Evolutionary conservation across 2,797 vertebrate species (phyloP).

Genomic region (Manis pentadactyla): DNA sequence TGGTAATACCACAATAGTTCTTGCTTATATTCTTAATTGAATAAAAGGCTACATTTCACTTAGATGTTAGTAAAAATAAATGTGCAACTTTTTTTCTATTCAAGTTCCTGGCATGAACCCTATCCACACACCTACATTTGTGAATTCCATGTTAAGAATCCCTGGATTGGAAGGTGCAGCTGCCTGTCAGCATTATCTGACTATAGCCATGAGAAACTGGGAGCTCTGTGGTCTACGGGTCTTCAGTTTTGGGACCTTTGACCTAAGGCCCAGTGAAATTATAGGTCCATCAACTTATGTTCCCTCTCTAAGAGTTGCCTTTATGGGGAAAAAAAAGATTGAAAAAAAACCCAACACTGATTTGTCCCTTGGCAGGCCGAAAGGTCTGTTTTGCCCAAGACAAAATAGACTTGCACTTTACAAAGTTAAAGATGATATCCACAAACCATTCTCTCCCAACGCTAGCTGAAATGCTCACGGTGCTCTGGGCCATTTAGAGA

Average conservation of each 20-base stretch:
- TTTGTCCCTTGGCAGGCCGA: not conserved
- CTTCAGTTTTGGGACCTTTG: constrained; percentile 15
- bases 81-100: not conserved
- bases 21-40: constrained; percentile 21
- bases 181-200: not conserved
- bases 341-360: not conserved
- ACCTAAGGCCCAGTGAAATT: not conserved
- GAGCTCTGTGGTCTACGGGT: not conserved
- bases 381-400: constrained; percentile 9
- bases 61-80: constrained; percentile 44
- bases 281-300: not conserved
- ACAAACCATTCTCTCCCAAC: not conserved
- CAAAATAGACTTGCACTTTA: not conserved
- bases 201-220: not conserved
- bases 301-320: not conserved
- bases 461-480: not conserved
- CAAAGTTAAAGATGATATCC: not conserved
- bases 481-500: not conserved
- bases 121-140: not conserved
- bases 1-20: not conserved
- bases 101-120: not conserved
- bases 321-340: not conserved
- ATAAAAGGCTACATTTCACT: constrained; percentile 31
- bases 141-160: not conserved
- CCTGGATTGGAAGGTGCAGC: not conserved